phyloP scores from a whole-genome alignment of 2,888 invertebrate species.

The Andrena praecox region DNA sequence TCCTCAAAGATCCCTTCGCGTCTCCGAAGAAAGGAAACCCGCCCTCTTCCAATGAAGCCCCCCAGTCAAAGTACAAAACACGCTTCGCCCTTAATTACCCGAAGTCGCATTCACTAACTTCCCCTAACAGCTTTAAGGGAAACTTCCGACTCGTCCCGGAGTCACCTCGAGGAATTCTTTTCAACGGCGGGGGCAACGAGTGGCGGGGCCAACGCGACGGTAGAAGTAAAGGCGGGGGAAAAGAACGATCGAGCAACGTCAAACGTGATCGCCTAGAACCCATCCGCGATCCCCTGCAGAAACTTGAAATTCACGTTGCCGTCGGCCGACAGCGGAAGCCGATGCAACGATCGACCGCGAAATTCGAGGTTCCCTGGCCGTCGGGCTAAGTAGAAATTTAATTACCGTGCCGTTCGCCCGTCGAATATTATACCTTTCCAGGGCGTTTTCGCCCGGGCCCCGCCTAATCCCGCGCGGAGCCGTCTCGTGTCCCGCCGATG shows the following conservation, averaged over 20 bases:
- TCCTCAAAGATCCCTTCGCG: neutral
- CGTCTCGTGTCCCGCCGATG: constrained; percentile 2
- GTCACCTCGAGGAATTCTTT: constrained; percentile 13
- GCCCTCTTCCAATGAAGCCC: neutral
- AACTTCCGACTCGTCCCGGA: neutral
- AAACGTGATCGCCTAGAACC: neutral
- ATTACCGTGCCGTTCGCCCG: constrained; percentile 46
- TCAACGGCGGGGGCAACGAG: neutral
- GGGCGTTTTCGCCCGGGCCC: constrained; percentile 24
- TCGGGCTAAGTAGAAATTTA: constrained; percentile 48
- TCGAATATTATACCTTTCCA: constrained; percentile 40
- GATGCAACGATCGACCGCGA: constrained; percentile 46
- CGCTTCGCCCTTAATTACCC: constrained; percentile 18
- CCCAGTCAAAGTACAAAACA: neutral
- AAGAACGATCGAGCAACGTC: neutral
- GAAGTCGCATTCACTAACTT: constrained; percentile 11
- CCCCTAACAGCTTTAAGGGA: constrained; percentile 8
- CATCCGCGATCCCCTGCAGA: neutral
- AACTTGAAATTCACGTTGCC: constrained; percentile 6
- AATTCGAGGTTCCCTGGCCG: constrained; percentile 31
- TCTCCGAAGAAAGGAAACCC: neutral
- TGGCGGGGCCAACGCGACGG: neutral
- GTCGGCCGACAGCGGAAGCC: constrained; percentile 21
- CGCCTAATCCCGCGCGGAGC: constrained; percentile 23
- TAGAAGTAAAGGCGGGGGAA: neutral